Percentiles rank a stretch among this genome's conserved stretches.
Evolutionary conservation across 2,797 vertebrate genomes (phyloP).

Genomic region (Echiichthys vipera): DNA sequence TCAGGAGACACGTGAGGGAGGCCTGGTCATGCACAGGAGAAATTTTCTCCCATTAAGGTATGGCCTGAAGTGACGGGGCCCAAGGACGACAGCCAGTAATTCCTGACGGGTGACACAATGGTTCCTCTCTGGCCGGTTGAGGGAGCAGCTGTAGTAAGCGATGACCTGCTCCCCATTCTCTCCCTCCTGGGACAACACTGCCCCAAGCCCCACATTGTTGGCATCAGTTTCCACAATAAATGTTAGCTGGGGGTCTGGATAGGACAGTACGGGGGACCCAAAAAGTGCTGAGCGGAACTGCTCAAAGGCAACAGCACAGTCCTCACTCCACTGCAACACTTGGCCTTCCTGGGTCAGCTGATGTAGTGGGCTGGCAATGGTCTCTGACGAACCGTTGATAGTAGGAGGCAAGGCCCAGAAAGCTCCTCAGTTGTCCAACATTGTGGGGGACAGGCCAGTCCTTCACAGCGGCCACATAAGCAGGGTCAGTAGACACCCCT

Average conservation of each 20-base stretch:
- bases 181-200: conserved; percentile 16
- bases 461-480: no score
- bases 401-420: no score
- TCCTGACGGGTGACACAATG: conserved; percentile 14
- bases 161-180: background rate
- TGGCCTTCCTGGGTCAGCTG: no score
- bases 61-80: background rate
- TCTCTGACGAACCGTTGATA: no score
- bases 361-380: no score
- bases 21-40: conserved; percentile 11
- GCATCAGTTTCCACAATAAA: conserved; percentile 32
- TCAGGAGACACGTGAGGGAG: background rate
- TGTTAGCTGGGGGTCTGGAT: background rate
- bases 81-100: background rate
- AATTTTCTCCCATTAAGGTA: conserved; percentile 13
- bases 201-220: conserved; percentile 13
- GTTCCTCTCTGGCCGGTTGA: conserved; percentile 14
- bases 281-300: no score
- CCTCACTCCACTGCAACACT: no score
- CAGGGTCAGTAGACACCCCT: no score
- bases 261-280: background rate
- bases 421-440: no score
- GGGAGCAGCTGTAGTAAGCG: background rate
- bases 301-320: no score
- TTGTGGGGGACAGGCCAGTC: no score